These are phyloP conservation scores for Campaea margaritaria DNA, from an alignment of 2,888 invertebrate species.

Conservation along the genomic window DNA sequence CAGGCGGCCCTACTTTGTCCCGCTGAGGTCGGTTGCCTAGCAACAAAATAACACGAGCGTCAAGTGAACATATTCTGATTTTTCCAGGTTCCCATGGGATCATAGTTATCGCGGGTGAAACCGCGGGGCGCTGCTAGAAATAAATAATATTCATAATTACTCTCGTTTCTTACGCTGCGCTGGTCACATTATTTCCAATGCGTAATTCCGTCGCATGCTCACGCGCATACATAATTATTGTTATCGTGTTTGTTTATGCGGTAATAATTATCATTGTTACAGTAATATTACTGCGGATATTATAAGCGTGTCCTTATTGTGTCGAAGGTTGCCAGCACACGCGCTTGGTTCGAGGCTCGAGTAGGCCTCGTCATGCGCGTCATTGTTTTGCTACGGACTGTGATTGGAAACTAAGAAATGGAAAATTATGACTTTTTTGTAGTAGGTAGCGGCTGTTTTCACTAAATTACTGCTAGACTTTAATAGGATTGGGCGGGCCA, in stretches of 20 bases:
- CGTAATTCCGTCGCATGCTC: constrained; percentile 9
- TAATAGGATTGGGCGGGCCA: no score
- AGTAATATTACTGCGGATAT: constrained; percentile 44
- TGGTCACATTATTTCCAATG: not conserved
- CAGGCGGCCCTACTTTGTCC: no score
- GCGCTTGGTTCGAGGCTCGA: constrained; percentile 25
- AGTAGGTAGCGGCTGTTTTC: not conserved
- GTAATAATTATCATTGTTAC: constrained; percentile 31
- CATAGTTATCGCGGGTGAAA: no score
- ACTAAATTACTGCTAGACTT: not conserved
- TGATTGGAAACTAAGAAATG: constrained; percentile 5
- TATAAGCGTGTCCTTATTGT: constrained; percentile 55
- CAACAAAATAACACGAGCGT: no score
- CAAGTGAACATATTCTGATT: no score
- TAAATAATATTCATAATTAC: no score
- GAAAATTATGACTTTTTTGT: not conserved
- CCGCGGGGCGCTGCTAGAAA: no score
- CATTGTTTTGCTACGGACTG: constrained; percentile 17
- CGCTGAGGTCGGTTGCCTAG: no score
- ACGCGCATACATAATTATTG: not conserved
- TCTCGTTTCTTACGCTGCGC: no score
- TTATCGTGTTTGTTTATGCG: constrained; percentile 22
- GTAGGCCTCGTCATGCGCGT: constrained; percentile 4
- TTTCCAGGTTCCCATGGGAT: no score
- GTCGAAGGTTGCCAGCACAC: constrained; percentile 43